A percentile compares a stretch with the other conserved stretches of the same genome.
phyloP scores from a whole-genome alignment of 2,888 invertebrate genomes.

The Habroteleia sp. region DNA sequence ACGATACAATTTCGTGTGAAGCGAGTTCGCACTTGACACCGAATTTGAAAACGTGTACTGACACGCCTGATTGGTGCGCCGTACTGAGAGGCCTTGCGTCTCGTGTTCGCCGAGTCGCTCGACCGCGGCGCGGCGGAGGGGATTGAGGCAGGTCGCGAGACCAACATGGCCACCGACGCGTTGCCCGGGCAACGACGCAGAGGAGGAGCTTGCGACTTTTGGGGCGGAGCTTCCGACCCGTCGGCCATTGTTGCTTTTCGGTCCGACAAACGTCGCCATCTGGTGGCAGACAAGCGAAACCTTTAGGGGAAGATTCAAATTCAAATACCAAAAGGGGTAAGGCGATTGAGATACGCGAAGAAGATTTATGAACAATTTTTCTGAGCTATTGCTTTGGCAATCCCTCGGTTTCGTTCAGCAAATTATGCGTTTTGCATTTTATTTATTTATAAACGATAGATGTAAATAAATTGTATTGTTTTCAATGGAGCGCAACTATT shows the following conservation, averaged over 20 bases:
- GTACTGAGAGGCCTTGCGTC: conserved; percentile 1
- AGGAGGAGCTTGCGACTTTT: conserved; percentile 63
- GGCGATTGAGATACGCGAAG: too few relatives aligned
- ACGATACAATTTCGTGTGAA: conserved; percentile 21
- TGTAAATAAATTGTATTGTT: too few relatives aligned
- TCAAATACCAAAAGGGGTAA: background rate
- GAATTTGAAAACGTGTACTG: conserved; percentile 20
- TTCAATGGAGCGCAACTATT: too few relatives aligned
- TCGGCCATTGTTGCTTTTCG: conserved; percentile 74
- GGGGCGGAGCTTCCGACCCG: conserved; percentile 72
- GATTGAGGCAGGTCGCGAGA: conserved; percentile 76
- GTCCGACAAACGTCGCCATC: conserved; percentile 75
- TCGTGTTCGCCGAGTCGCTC: conserved; percentile 33
- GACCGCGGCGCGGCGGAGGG: conserved; percentile 61
- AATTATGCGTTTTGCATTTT: too few relatives aligned
- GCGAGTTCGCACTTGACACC: conserved; percentile 34
- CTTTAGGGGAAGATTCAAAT: conserved; percentile 29
- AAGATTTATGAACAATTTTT: too few relatives aligned
- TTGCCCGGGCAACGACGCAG: conserved; percentile 71
- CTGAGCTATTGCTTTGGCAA: too few relatives aligned
- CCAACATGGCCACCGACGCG: conserved; percentile 75
- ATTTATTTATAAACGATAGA: too few relatives aligned
- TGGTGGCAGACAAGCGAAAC: conserved; percentile 55
- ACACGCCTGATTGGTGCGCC: conserved; percentile 26
- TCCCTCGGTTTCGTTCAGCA: too few relatives aligned